These are phyloP conservation scores for Poecilobothrus nobilitatus DNA, from an alignment of 2,888 invertebrate genomes.

Conservation along the genomic window DNA sequence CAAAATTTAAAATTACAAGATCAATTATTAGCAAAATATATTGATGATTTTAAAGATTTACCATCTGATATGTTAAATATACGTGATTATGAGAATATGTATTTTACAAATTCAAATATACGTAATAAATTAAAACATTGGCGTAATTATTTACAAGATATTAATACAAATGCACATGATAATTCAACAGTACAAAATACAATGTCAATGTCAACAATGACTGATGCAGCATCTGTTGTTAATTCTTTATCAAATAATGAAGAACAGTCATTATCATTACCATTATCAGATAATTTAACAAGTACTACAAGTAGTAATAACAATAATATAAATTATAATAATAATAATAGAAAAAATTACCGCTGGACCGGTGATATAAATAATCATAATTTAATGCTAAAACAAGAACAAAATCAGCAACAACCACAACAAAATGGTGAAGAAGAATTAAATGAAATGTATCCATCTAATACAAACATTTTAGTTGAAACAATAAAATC, in stretches of 20 bases:
- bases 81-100: conserved; percentile 25
- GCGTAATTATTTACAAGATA: conserved; percentile 25
- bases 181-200: conserved; percentile 25
- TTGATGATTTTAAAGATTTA: conserved; percentile 22
- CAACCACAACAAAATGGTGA: background rate
- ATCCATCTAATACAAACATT: conserved; percentile 19
- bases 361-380: conserved; percentile 14
- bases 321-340: background rate
- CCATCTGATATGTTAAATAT: conserved; percentile 22
- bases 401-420: background rate
- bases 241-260: conserved; percentile 19
- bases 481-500: conserved; percentile 26
- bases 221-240: conserved; percentile 19
- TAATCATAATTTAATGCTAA: background rate
- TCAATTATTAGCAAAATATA: conserved; percentile 25
- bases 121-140: conserved; percentile 24
- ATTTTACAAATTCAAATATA: conserved; percentile 22
- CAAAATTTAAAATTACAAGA: conserved; percentile 26
- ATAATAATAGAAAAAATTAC: conserved; percentile 9
- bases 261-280: conserved; percentile 16
- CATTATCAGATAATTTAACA: conserved; percentile 8
- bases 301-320: background rate
- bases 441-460: conserved; percentile 2
- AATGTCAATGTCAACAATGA: conserved; percentile 23
- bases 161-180: conserved; percentile 24